These are phyloP conservation scores for Cephus sareptanus DNA, from an alignment of 2,888 invertebrate species.

Conservation along the genomic window DNA sequence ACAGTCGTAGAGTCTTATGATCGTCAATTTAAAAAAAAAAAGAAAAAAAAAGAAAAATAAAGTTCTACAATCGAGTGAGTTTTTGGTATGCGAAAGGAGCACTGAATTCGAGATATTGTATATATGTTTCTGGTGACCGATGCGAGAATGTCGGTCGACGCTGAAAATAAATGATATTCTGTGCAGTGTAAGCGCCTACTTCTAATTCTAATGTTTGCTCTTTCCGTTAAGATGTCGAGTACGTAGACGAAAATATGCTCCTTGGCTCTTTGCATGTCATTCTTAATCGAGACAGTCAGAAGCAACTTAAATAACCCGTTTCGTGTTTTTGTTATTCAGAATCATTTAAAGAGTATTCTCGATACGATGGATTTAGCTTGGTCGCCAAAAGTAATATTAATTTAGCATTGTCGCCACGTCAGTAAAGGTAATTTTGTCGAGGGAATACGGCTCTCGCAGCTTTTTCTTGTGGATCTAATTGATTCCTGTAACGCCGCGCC, in stretches of 20 bases:
- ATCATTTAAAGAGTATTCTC: constrained; percentile 25
- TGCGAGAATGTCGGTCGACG: neutral
- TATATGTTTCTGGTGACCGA: neutral
- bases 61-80: neutral
- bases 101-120: neutral
- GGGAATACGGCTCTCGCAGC: constrained; percentile 81
- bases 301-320: neutral
- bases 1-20: neutral
- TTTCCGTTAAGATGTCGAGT: neutral
- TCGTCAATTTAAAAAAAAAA: neutral
- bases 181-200: neutral
- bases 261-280: neutral
- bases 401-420: constrained; percentile 28
- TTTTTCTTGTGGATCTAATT: constrained; percentile 80
- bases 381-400: neutral
- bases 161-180: neutral
- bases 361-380: constrained; percentile 20
- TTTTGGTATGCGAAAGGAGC: neutral
- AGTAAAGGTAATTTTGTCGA: constrained; percentile 70
- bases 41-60: neutral
- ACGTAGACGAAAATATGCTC: neutral
- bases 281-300: neutral
- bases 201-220: neutral
- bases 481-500: constrained; percentile 84
- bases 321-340: neutral